Conservation (phyloP, 2,888 invertebrate species). For the Drosophila antonietae region DNA sequence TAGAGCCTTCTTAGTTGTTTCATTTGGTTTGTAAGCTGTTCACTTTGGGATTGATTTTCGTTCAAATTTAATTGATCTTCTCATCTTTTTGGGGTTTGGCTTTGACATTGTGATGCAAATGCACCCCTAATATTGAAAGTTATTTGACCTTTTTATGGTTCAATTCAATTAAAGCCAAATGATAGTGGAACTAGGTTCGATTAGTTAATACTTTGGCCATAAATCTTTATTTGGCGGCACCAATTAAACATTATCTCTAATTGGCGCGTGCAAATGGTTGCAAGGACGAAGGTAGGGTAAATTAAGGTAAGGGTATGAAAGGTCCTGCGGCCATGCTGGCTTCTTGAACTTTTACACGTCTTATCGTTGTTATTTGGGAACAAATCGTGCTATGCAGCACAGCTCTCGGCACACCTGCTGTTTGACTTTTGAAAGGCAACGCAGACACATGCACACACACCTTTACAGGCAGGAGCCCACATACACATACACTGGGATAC, state of each 20-base stretch:
- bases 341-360: slow-evolving; percentile 66
- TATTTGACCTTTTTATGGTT: slow-evolving; percentile 41
- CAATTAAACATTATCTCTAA: slow-evolving; percentile 84
- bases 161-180: slow-evolving; percentile 41
- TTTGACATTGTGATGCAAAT: slow-evolving; percentile 56
- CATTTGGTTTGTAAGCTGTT: slow-evolving; percentile 17
- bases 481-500: slow-evolving; percentile 15
- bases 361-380: slow-evolving; percentile 58
- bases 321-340: slow-evolving; percentile 43
- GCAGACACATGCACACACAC: slow-evolving; percentile 24
- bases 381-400: slow-evolving; percentile 61
- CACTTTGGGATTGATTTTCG: slow-evolving; percentile 20
- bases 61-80: slow-evolving; percentile 56
- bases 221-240: slow-evolving; percentile 82
- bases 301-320: slow-evolving; percentile 1
- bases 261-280: slow-evolving; percentile 79
- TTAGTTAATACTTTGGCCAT: slow-evolving; percentile 64
- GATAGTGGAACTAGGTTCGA: slow-evolving; percentile 40
- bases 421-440: slow-evolving; percentile 58
- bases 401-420: slow-evolving; percentile 73
- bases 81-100: slow-evolving; percentile 63
- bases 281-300: not conserved
- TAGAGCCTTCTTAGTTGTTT: not conserved
- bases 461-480: slow-evolving; percentile 1
- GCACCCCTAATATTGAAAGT: slow-evolving; percentile 15